Conservation (phyloP, 2,113 vertebrate species). For the Coptodon bakossiorum region DNA sequence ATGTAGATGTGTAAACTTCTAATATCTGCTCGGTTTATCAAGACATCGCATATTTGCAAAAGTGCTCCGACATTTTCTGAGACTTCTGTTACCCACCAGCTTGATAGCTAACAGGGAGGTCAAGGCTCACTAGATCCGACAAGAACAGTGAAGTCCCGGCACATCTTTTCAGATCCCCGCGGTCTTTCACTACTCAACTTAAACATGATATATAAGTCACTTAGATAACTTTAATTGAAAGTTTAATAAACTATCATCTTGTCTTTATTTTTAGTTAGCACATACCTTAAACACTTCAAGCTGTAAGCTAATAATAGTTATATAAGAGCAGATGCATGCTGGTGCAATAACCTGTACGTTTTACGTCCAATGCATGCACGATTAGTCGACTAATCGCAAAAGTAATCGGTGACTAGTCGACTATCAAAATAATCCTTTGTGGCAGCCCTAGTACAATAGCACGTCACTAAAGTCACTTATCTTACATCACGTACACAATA, state of each 20-base stretch:
- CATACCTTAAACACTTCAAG: rapidly evolving
- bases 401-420: rapidly evolving
- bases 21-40: not conserved
- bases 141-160: no score
- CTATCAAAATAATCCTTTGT: not conserved
- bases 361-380: not conserved
- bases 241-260: not conserved
- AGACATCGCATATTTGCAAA: not conserved
- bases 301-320: not conserved
- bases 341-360: not conserved
- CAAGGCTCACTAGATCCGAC: not conserved
- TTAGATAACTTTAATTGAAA: not conserved
- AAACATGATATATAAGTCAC: no score
- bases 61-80: no score
- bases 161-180: no score
- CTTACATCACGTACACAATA: not conserved
- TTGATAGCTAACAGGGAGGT: not conserved
- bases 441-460: not conserved
- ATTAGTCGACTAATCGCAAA: not conserved
- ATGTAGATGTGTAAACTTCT: not conserved
- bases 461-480: not conserved
- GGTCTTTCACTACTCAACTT: no score
- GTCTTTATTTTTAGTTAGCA: not conserved
- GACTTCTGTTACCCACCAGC: not conserved
- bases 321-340: not conserved